Evolutionary conservation across 2,888 invertebrate species (phyloP).

Genomic region (Pogonocherus hispidulus): DNA sequence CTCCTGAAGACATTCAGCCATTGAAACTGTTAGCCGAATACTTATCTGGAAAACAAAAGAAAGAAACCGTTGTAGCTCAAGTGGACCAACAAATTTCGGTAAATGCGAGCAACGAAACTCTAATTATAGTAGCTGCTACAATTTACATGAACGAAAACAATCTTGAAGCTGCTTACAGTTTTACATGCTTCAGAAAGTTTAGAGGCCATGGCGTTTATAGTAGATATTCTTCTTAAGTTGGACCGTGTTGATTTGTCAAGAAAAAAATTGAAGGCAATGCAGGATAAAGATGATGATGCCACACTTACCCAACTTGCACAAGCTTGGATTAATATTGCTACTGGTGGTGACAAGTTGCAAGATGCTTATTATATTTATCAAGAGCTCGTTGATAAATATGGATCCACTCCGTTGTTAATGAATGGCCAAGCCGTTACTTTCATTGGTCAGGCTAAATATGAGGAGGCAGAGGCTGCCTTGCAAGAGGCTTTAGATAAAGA

Average conservation of each 20-base stretch:
- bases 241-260: conserved; percentile 93
- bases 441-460: conserved; percentile 84
- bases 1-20: conserved; percentile 84
- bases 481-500: conserved; percentile 94
- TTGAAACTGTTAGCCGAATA: conserved; percentile 91
- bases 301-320: conserved; percentile 95
- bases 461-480: conserved; percentile 92
- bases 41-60: conserved; percentile 81
- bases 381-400: conserved; percentile 95
- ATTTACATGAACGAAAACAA: conserved; percentile 92
- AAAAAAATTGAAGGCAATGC: conserved; percentile 92
- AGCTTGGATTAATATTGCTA: conserved; percentile 93
- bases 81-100: conserved; percentile 81
- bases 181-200: conserved; percentile 88
- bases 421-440: conserved; percentile 94
- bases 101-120: conserved; percentile 72
- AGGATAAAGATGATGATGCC: conserved; percentile 97
- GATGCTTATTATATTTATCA: conserved; percentile 98
- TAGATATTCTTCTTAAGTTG: conserved; percentile 90
- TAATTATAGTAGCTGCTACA: conserved; percentile 87
- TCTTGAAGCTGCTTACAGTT: conserved; percentile 89
- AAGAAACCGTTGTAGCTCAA: conserved; percentile 80
- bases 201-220: conserved; percentile 87
- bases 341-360: conserved; percentile 95
- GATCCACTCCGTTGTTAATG: conserved; percentile 84